These are phyloP conservation scores for Plebejus anna DNA, from an alignment of 2,888 invertebrate genomes.

Conservation along the genomic window DNA sequence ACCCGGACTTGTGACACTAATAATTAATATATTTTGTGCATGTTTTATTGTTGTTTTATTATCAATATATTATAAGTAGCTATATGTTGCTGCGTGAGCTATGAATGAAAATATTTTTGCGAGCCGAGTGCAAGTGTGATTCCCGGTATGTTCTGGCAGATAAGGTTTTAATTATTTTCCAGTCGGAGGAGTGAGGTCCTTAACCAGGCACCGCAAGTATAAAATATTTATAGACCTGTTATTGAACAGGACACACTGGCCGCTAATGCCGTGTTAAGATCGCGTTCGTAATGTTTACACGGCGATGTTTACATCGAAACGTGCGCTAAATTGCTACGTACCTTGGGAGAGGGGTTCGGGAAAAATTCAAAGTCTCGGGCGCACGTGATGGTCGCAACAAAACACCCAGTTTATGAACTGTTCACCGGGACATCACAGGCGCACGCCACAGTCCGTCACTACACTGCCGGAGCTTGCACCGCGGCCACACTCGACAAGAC, in stretches of 20 bases:
- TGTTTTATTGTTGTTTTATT: not conserved
- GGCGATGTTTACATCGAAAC: conserved; percentile 21
- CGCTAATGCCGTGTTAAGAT: conserved; percentile 39
- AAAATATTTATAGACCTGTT: conserved; percentile 71
- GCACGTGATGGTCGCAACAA: conserved; percentile 73
- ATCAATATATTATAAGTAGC: not conserved
- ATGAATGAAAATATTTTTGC: not conserved
- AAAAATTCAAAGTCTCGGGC: conserved; percentile 40
- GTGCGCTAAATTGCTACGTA: conserved; percentile 18
- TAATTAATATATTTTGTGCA: not conserved
- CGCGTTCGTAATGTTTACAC: conserved; percentile 33
- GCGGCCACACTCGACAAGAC: conserved; percentile 78
- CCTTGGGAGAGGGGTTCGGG: conserved; percentile 5
- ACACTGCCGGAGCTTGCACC: conserved; percentile 67
- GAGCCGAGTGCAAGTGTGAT: not conserved
- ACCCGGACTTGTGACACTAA: conserved; percentile 19
- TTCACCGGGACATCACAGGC: conserved; percentile 76
- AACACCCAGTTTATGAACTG: conserved; percentile 78
- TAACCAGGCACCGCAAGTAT: conserved; percentile 46
- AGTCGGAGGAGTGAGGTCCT: conserved; percentile 43
- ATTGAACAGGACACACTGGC: conserved; percentile 57
- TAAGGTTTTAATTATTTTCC: conserved; percentile 46
- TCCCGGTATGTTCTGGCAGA: conserved; percentile 34
- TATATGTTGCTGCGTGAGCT: not conserved
- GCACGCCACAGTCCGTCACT: conserved; percentile 67